Evolutionary conservation across 2,888 invertebrate genomes (phyloP).

Genomic region (Coenonympha arcania): DNA sequence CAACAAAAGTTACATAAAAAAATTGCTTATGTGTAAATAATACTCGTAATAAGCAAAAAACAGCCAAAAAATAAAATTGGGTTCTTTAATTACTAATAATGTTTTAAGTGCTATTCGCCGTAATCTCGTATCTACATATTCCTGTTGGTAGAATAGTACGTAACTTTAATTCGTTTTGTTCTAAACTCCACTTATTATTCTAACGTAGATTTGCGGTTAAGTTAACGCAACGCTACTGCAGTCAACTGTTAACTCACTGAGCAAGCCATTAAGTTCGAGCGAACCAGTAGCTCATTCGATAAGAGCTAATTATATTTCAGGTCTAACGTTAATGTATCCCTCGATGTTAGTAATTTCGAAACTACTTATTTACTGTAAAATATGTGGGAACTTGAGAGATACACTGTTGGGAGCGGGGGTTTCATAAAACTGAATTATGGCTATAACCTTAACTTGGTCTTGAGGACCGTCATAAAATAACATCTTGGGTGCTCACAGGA

Average conservation of each 20-base stretch:
- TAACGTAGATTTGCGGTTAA: constrained; percentile 1
- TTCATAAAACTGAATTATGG: constrained; percentile 73
- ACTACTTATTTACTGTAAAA: constrained; percentile 38
- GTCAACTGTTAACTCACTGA: not conserved
- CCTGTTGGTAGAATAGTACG: too few relatives aligned
- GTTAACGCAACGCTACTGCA: not conserved
- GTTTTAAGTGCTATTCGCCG: too few relatives aligned
- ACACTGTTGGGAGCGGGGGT: constrained; percentile 66
- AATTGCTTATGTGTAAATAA: too few relatives aligned
- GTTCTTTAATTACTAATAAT: too few relatives aligned
- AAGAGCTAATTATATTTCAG: not conserved
- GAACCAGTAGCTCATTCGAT: not conserved
- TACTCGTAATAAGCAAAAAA: too few relatives aligned
- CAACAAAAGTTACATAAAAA: too few relatives aligned
- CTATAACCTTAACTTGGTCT: constrained; percentile 67
- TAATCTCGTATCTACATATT: too few relatives aligned
- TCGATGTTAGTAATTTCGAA: not conserved
- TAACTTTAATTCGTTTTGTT: not conserved
- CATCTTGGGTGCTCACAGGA: constrained; percentile 63
- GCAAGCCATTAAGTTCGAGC: not conserved
- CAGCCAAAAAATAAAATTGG: too few relatives aligned
- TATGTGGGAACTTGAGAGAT: constrained; percentile 58
- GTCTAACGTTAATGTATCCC: not conserved
- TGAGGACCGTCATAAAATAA: constrained; percentile 66
- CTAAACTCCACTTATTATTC: not conserved